Evolutionary conservation across 1,140 invertebrate genomes (phyloP).

Genomic region (Scylla paramamosain): DNA sequence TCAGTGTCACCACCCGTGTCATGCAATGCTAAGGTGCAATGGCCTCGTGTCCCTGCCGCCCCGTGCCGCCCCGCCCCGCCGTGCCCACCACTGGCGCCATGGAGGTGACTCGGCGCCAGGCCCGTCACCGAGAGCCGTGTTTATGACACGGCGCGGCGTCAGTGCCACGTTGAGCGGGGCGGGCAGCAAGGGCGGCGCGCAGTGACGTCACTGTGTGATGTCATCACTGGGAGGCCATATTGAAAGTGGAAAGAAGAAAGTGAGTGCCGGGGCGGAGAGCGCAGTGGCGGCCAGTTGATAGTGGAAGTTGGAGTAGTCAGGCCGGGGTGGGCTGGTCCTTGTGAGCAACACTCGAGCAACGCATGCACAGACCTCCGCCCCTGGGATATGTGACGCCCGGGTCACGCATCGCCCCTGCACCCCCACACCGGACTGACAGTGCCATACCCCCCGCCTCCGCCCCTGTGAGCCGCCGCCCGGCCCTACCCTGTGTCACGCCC

Average conservation of each 20-base stretch:
- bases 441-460: background rate
- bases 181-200: slow-evolving; percentile 32
- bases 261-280: slow-evolving; percentile 46
- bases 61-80: background rate
- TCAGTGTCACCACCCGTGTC: background rate
- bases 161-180: background rate
- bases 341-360: background rate
- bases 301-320: slow-evolving; percentile 63
- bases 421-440: slow-evolving; percentile 18
- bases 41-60: background rate
- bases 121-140: too few relatives aligned
- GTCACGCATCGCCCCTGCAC: background rate
- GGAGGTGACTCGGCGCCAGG: background rate
- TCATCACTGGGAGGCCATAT: slow-evolving; percentile 67
- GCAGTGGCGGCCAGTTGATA: slow-evolving; percentile 46
- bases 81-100: background rate
- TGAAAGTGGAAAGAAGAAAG: slow-evolving; percentile 72
- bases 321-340: slow-evolving; percentile 11
- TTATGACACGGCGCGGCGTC: background rate
- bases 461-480: background rate
- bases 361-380: background rate
- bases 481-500: background rate
- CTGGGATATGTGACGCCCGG: background rate
- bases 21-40: background rate
- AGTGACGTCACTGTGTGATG: slow-evolving; percentile 67